Percentiles rank a stretch among this genome's conserved stretches.
These are phyloP conservation scores for Crenichthys baileyi DNA, from an alignment of 2,797 vertebrate genomes.

Conservation along the genomic window DNA sequence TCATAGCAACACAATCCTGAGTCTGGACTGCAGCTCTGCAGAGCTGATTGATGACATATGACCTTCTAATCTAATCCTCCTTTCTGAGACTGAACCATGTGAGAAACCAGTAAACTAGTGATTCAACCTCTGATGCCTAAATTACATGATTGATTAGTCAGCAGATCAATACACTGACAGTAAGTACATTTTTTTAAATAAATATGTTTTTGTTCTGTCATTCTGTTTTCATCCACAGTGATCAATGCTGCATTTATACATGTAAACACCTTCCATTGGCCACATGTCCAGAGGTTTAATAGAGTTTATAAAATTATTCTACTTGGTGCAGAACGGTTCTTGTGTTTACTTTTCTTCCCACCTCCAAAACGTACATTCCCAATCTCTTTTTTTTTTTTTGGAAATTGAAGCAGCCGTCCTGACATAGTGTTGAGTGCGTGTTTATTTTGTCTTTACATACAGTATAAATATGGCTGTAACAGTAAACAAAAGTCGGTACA, in stretches of 20 bases:
- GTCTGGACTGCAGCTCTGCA: slow-evolving; percentile 9
- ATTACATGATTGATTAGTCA: neutral
- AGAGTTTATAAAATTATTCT: neutral
- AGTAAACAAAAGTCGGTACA: no score
- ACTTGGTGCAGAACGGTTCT: no score
- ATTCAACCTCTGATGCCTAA: neutral
- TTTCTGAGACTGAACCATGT: slow-evolving; percentile 4
- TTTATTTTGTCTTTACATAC: no score
- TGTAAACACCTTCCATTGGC: neutral
- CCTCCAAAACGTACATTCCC: no score
- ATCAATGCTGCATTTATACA: neutral
- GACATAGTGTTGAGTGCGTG: no score
- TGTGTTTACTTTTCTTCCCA: no score
- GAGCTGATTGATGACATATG: slow-evolving; percentile 46
- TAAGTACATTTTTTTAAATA: neutral
- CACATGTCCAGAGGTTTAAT: neutral
- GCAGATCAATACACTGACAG: neutral
- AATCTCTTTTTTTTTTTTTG: no score
- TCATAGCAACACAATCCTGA: neutral
- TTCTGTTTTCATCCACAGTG: neutral
- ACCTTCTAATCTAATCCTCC: slow-evolving; percentile 40
- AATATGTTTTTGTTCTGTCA: neutral
- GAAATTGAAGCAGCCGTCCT: no score
- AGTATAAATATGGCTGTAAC: no score
- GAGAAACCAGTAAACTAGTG: slow-evolving; percentile 17